Evolutionary conservation across 2,888 invertebrate genomes (phyloP), one percentile per base, ranked within the genome.

Genomic region (Rhorus exstirpatorius): DNA sequence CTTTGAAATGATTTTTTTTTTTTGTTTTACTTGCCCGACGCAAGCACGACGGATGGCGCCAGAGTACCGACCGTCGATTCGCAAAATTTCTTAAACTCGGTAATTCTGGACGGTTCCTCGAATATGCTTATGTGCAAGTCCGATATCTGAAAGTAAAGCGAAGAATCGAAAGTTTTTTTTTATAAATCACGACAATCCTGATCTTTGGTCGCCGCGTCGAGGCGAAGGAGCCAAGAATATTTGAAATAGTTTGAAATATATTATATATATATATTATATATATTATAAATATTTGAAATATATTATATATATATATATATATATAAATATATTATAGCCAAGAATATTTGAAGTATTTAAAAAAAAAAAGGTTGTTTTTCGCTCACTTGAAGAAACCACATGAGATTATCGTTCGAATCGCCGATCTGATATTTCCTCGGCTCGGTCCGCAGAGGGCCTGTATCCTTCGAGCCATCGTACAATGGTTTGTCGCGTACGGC

Each of bases 51-150:
- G 10, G 94, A 92, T 38, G 98, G 98, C 86, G 95, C 95, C 80
- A 98, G 96, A 70, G 94, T 94, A 89, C 94, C 94, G 0, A 98
- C 94, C 41, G 97, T 97, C 79, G 94, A 94, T 85, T 96, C 95
- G 93, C 97, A 97, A 93, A 98, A 98, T 89, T 96, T 96, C 90
- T 95, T 95, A 77, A 98, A 95, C 88, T 98, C 96, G 38, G 95
- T 94, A 89, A 96, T 96, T 90, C 98, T 94, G 8, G 94, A 94
- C 49, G 94, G 94, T 91, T 97, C 97, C 89, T 95, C 94, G 92
- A 97, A 97, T 93, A 96, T 95, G 92, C 98, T 98, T 83, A 98
- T 95, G 92, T 98, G 98, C 85, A 98, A 95, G 93, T 98, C 98
- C 80, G 97, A 96, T 88, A 98, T 96, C 97, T 98, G 92, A 61